phyloP scores from a whole-genome alignment of 2,113 vertebrate species.

The Callipepla californica region DNA sequence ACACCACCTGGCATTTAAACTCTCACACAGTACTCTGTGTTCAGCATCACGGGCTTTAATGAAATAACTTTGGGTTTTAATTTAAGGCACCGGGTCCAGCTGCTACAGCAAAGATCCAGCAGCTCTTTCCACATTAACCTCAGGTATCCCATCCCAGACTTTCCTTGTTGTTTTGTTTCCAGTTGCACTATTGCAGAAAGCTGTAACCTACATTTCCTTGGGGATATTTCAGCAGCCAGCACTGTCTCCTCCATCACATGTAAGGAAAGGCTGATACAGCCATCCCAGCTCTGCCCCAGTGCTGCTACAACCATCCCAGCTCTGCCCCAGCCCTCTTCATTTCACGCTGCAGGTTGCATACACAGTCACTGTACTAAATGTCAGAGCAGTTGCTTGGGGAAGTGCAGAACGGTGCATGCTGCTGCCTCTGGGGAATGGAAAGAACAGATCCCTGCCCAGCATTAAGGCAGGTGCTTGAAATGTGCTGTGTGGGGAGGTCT shows the following conservation, averaged over 20 bases:
- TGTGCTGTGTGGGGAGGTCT: accelerated
- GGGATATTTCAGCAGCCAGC: neutral
- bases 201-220: neutral
- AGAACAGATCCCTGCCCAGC: neutral
- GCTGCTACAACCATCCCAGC: too few relatives aligned
- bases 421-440: neutral
- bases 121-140: constrained; percentile 2
- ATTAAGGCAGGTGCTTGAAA: neutral
- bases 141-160: neutral
- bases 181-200: neutral
- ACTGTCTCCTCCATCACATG: neutral
- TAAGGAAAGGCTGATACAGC: neutral
- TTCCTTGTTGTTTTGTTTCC: neutral
- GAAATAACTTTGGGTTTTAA: neutral
- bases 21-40: constrained; percentile 10
- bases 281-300: neutral
- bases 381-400: neutral
- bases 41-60: neutral
- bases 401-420: neutral
- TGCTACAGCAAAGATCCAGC: neutral
- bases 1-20: constrained; percentile 57
- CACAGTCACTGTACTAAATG: neutral
- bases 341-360: neutral
- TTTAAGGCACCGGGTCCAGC: neutral
- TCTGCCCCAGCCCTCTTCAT: neutral